Conservation (phyloP, 1,140 invertebrate genomes). For the Lepidostoma basale region DNA sequence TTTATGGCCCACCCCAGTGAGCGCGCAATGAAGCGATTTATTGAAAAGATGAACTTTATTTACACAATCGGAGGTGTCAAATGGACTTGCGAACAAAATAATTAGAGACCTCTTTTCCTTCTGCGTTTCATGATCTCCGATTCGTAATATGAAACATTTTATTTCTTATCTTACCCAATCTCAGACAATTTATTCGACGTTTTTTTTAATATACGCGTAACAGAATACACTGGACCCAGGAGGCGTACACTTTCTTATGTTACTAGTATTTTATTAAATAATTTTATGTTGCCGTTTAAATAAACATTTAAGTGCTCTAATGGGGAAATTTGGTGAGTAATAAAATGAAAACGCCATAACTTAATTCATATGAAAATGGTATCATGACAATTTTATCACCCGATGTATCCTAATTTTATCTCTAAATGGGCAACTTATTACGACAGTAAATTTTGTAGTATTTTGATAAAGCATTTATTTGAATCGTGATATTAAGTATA, state of each 20-base stretch:
- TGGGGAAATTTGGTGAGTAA: constrained; percentile 5
- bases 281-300: neutral
- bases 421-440: neutral
- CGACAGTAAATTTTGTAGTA: too few relatives aligned
- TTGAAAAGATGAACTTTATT: constrained; percentile 26
- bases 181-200: too few relatives aligned
- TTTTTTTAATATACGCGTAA: too few relatives aligned
- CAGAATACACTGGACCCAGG: too few relatives aligned
- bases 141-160: too few relatives aligned
- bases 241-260: too few relatives aligned
- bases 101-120: too few relatives aligned
- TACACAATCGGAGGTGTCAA: neutral
- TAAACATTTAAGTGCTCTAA: constrained; percentile 22
- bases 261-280: neutral
- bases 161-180: too few relatives aligned
- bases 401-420: constrained; percentile 10
- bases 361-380: constrained; percentile 24
- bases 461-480: too few relatives aligned
- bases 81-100: too few relatives aligned
- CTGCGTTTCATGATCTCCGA: too few relatives aligned
- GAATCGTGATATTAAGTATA: too few relatives aligned
- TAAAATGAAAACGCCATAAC: constrained; percentile 31
- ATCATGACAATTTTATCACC: constrained; percentile 20
- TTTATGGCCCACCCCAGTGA: constrained; percentile 14
- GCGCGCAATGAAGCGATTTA: constrained; percentile 19